Evolutionary conservation across 2,797 vertebrate species (phyloP).

Genomic region (Pseudopleuronectes americanus): DNA sequence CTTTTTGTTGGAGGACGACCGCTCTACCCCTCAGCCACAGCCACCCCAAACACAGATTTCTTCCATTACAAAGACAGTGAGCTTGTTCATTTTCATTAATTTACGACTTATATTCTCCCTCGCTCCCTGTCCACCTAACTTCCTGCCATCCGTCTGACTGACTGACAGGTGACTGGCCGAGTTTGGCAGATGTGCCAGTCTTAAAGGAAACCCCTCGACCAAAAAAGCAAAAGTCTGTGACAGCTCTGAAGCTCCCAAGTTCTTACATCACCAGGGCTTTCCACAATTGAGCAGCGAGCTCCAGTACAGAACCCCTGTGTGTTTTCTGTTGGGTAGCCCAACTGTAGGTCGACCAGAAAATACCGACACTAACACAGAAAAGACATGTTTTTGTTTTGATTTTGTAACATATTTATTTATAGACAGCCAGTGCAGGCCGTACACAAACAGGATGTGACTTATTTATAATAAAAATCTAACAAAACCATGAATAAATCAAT

Average conservation of each 20-base stretch:
- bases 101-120: no score
- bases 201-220: conserved; percentile 7
- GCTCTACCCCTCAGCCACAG: no score
- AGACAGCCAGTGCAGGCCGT: no score
- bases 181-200: neutral
- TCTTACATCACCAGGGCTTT: neutral
- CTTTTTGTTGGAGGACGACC: no score
- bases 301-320: neutral
- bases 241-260: no score
- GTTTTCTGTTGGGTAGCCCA: neutral
- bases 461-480: neutral
- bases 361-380: no score
- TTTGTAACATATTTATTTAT: no score
- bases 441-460: no score
- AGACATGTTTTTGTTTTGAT: no score
- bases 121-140: neutral
- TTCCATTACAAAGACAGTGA: no score
- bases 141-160: neutral
- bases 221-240: neutral
- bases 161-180: neutral
- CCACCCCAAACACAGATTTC: no score
- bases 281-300: neutral
- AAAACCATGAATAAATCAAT: neutral
- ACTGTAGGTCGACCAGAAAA: neutral
- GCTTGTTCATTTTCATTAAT: no score